Percentiles rank a stretch among this genome's conserved stretches.
Conservation (phyloP, 2,113 vertebrate species). For the Leiothrix lutea region DNA sequence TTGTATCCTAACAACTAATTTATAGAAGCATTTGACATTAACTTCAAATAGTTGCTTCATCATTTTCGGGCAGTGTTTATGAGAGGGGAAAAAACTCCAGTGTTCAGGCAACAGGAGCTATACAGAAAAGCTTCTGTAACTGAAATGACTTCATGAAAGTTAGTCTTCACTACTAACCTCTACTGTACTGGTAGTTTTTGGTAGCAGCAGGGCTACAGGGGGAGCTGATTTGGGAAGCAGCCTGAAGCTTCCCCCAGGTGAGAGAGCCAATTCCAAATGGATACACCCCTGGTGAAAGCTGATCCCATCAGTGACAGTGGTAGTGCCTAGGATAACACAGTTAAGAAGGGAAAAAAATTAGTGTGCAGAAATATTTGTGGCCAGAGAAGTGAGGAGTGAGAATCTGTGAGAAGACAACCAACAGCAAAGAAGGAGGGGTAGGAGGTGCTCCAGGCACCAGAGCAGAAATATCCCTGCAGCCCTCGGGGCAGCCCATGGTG, state of each 20-base stretch:
- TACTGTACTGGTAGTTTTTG: background rate
- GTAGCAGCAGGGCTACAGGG: fast-evolving
- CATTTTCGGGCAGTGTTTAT: background rate
- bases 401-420: background rate
- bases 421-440: background rate
- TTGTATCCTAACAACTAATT: background rate
- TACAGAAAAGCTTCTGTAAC: background rate
- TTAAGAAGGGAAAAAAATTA: background rate
- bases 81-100: background rate
- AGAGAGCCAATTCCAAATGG: background rate
- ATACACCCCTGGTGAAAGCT: background rate
- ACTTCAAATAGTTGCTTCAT: background rate
- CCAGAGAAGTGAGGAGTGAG: background rate
- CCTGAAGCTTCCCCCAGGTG: background rate
- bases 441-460: background rate
- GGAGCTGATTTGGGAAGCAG: background rate
- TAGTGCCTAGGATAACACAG: background rate
- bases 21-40: background rate
- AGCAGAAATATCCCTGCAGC: background rate
- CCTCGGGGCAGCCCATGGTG: background rate
- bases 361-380: background rate
- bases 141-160: background rate
- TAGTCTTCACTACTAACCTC: background rate
- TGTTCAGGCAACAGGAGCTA: background rate
- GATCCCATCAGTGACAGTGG: background rate